Conservation (phyloP, 2,113 vertebrate species). For the Macrotus californicus region DNA sequence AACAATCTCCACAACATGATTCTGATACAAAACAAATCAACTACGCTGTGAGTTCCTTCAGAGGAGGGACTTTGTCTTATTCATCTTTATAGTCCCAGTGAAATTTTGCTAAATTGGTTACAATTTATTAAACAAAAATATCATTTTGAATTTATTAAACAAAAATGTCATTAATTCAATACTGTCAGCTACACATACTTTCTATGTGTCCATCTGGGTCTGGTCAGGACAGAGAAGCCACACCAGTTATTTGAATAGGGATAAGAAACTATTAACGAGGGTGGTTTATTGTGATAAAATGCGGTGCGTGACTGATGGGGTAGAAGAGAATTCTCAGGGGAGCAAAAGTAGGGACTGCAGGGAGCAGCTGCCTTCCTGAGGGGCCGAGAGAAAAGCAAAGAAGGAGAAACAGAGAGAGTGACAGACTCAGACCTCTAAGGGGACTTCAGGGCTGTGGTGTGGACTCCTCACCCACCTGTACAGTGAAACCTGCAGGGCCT, state of each 20-base stretch:
- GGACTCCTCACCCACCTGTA: neutral
- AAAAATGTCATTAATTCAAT: neutral
- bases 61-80: neutral
- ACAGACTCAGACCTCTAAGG: neutral
- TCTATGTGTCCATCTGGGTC: neutral
- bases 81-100: neutral
- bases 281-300: neutral
- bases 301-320: neutral
- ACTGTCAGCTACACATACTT: neutral
- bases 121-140: neutral
- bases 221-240: neutral
- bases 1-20: neutral
- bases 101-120: neutral
- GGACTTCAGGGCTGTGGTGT: neutral
- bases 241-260: neutral
- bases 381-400: neutral
- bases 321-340: neutral
- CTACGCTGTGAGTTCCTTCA: neutral
- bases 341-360: neutral
- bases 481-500: neutral
- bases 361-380: neutral
- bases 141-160: neutral
- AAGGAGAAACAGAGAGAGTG: neutral
- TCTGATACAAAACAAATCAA: neutral
- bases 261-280: neutral